Conservation (phyloP, 2,797 vertebrate genomes). For the Phoebastria nigripes region DNA sequence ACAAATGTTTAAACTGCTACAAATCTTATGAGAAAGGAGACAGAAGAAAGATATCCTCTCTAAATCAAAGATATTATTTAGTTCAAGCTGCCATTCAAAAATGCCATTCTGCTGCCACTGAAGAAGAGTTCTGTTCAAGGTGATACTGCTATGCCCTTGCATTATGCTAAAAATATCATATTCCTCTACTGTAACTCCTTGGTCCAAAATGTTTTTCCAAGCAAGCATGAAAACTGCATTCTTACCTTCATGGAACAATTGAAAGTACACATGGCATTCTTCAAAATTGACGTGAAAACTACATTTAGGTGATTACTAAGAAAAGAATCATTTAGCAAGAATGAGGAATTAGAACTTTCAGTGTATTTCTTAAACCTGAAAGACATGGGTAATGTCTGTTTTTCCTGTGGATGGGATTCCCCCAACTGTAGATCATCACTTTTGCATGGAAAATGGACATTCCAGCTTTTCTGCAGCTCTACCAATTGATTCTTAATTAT, state of each 20-base stretch:
- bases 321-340: neutral
- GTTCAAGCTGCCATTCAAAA: neutral
- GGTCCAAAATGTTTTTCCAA: neutral
- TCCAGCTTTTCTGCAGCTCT: neutral
- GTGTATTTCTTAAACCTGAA: neutral
- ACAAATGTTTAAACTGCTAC: neutral
- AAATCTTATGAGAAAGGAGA: neutral
- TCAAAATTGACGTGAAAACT: neutral
- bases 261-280: neutral
- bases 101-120: neutral
- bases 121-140: neutral
- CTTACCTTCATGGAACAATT: neutral
- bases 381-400: neutral
- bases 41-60: neutral
- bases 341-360: neutral
- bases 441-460: neutral
- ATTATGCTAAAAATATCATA: neutral
- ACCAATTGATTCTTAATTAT: neutral
- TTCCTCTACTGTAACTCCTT: neutral
- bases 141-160: neutral
- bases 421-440: neutral
- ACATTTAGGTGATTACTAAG: neutral
- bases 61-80: neutral
- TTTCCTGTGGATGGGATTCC: neutral
- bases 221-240: neutral